A percentile compares a stretch with the other conserved stretches of the same genome.
These are phyloP conservation scores for Ips nitidus DNA, from an alignment of 1,140 invertebrate genomes.

Conservation along the genomic window DNA sequence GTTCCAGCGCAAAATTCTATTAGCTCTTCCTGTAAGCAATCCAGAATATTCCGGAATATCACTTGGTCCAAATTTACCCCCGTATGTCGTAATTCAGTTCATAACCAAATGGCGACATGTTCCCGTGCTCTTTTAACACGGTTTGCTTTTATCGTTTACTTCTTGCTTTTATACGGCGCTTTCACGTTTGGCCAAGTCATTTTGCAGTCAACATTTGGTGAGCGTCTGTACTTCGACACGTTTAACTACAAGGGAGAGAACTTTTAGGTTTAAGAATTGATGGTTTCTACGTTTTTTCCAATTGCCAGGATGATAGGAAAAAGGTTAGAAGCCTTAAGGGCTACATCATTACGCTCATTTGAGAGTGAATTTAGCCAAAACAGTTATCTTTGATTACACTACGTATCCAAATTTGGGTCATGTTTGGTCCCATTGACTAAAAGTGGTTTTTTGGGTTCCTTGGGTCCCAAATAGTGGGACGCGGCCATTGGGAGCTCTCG, in stretches of 20 bases:
- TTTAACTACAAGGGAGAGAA: not conserved
- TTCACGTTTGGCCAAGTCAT: slow-evolving; percentile 12
- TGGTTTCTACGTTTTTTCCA: too few relatives aligned
- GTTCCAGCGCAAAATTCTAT: not conserved
- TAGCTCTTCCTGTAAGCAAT: not conserved
- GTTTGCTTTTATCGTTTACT: slow-evolving; percentile 17
- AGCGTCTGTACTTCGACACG: not conserved
- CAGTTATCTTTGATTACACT: too few relatives aligned
- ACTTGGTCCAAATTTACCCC: not conserved
- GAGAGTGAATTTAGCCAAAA: too few relatives aligned
- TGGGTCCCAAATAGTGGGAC: too few relatives aligned
- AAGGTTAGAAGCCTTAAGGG: too few relatives aligned
- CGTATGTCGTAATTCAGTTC: slow-evolving; percentile 9
- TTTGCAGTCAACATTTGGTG: slow-evolving; percentile 11
- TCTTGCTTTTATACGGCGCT: slow-evolving; percentile 15
- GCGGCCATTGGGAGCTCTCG: too few relatives aligned
- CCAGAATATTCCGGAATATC: not conserved
- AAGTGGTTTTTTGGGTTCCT: too few relatives aligned
- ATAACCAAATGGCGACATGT: slow-evolving; percentile 5
- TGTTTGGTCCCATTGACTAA: too few relatives aligned
- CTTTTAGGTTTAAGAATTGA: too few relatives aligned
- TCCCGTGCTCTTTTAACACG: slow-evolving; percentile 10
- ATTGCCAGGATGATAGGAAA: too few relatives aligned
- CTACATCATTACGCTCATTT: too few relatives aligned
- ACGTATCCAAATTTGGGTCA: too few relatives aligned